Conservation (phyloP, 2,797 vertebrate genomes). For the Natrix natrix region DNA sequence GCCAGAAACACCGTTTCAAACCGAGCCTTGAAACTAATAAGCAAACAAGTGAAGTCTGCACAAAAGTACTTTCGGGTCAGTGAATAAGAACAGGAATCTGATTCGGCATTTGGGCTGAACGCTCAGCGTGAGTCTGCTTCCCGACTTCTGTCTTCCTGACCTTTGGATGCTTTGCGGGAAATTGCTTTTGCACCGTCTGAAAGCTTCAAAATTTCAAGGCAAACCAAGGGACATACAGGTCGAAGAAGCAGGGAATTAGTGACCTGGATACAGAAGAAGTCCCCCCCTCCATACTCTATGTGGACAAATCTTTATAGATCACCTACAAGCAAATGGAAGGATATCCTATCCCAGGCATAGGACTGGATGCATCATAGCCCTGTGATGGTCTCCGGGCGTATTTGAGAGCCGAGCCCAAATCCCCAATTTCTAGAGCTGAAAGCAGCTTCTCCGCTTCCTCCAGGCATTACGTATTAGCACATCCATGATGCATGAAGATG, state of each 20-base stretch:
- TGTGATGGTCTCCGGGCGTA: background rate
- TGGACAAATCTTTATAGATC: background rate
- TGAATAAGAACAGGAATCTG: background rate
- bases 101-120: background rate
- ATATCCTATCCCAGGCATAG: background rate
- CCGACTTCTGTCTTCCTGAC: background rate
- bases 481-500: conserved; percentile 21
- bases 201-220: background rate
- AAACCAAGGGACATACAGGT: background rate
- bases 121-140: background rate
- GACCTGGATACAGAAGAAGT: background rate
- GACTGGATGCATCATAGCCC: background rate
- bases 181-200: background rate
- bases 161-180: background rate
- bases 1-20: background rate
- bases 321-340: background rate
- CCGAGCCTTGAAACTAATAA: background rate
- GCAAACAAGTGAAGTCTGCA: background rate
- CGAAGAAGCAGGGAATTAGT: background rate
- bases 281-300: background rate
- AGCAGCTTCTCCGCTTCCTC: background rate
- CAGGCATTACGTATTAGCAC: conserved; percentile 12
- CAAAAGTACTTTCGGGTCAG: background rate
- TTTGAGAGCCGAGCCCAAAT: background rate
- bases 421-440: background rate